A percentile compares a stretch with the other conserved stretches of the same genome.
Conservation (phyloP, 30 jellyfish, hydroid and myxozoan species). For the Hydractinia echinata region DNA sequence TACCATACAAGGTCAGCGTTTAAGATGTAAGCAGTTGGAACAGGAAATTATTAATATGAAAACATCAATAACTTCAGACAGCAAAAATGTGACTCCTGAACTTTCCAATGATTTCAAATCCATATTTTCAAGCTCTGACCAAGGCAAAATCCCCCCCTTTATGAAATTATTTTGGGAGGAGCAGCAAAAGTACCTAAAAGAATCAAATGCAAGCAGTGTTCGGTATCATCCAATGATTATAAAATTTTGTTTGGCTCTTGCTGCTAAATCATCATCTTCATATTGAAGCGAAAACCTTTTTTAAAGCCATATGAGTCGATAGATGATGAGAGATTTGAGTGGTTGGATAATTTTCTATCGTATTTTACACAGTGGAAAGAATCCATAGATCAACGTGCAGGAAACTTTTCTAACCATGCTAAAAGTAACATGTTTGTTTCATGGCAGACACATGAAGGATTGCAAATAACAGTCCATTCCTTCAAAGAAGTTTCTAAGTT, state of each 20-base stretch:
- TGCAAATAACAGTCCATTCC: too few relatives aligned
- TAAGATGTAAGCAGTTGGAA: slow-evolving; percentile 11
- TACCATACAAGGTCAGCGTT: slow-evolving; percentile 16
- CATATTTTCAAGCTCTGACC: background rate
- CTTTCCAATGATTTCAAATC: background rate
- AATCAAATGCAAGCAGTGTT: background rate
- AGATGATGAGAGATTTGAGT: too few relatives aligned
- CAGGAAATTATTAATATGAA: slow-evolving; percentile 3
- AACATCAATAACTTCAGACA: background rate
- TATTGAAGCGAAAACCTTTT: background rate
- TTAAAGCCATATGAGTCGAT: too few relatives aligned
- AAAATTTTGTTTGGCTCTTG: background rate
- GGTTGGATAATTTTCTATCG: too few relatives aligned
- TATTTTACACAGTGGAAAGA: too few relatives aligned
- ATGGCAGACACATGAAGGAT: too few relatives aligned
- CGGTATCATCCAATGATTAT: background rate
- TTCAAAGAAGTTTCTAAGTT: too few relatives aligned
- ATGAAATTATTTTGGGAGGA: background rate
- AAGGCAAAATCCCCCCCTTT: slow-evolving; percentile 9
- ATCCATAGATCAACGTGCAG: too few relatives aligned
- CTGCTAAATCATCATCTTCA: background rate
- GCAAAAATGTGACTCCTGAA: too few relatives aligned
- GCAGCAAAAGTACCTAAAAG: slow-evolving; percentile 3
- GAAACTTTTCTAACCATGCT: too few relatives aligned
- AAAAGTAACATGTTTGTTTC: too few relatives aligned